phyloP scores from a whole-genome alignment of 2,797 vertebrate genomes.

The Lepus oiostolus region DNA sequence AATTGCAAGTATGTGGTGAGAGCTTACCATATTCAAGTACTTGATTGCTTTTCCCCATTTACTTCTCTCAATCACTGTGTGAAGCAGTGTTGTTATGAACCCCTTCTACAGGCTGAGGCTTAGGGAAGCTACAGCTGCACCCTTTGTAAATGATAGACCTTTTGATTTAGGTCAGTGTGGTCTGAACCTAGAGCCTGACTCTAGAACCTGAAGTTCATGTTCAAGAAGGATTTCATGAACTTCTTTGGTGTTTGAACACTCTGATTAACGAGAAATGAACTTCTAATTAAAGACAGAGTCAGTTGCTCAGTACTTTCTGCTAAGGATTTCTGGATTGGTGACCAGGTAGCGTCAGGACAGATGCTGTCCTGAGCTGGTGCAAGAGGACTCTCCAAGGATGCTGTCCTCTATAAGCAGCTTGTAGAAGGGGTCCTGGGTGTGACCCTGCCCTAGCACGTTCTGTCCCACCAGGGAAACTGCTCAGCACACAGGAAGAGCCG shows the following conservation, averaged over 20 bases:
- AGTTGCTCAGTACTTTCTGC: slow-evolving; percentile 1
- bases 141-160: neutral
- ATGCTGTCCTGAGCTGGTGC: neutral
- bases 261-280: slow-evolving; percentile 13
- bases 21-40: neutral
- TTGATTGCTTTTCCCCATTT: neutral
- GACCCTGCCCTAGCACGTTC: slow-evolving; percentile 8
- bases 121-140: neutral
- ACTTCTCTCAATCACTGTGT: neutral
- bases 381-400: neutral
- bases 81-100: neutral
- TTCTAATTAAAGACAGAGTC: neutral
- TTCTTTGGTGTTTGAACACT: neutral
- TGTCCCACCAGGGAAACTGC: slow-evolving; percentile 13
- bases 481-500: neutral
- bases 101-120: neutral
- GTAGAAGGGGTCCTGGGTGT: neutral
- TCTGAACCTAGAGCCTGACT: slow-evolving; percentile 9
- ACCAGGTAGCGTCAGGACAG: neutral
- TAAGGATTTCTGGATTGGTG: neutral
- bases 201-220: slow-evolving; percentile 5
- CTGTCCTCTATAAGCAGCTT: neutral
- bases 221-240: neutral
- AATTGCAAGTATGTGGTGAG: neutral
- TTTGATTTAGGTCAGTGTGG: neutral